Percentiles rank a stretch among this genome's conserved stretches.
Evolutionary conservation across 2,113 vertebrate species (phyloP).

Genomic region (Bubalus kerabau): DNA sequence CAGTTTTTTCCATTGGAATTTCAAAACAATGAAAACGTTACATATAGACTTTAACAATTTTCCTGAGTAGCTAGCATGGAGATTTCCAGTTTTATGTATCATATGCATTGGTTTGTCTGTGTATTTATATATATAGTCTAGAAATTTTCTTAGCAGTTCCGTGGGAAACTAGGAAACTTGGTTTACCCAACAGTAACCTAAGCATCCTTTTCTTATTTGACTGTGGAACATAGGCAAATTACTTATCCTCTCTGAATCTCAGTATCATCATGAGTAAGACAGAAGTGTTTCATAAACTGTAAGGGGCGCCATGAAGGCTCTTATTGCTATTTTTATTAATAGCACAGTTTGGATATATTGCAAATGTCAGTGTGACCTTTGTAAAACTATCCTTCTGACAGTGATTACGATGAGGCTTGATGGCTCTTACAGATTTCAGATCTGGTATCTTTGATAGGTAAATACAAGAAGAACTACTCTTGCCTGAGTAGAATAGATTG

Average conservation of each 20-base stretch:
- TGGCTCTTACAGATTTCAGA: background rate
- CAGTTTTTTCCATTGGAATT: slow-evolving; percentile 23
- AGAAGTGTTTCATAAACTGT: background rate
- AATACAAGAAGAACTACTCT: background rate
- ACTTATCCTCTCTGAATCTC: background rate
- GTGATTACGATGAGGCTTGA: background rate
- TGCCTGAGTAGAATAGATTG: background rate
- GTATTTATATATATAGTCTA: slow-evolving; percentile 1
- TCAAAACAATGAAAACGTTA: slow-evolving; percentile 61
- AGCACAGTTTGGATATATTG: slow-evolving; percentile 2
- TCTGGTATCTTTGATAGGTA: background rate
- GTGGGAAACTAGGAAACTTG: background rate
- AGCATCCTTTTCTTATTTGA: background rate
- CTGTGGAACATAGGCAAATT: background rate
- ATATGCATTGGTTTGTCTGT: background rate
- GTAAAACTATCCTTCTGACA: background rate
- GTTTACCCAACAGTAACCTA: background rate
- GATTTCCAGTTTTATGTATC: slow-evolving; percentile 27
- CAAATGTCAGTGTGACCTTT: background rate
- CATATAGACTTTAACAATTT: slow-evolving; percentile 23
- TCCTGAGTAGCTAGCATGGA: background rate
- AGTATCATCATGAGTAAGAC: background rate
- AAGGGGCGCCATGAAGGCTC: background rate
- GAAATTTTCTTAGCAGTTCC: background rate
- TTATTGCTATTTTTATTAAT: background rate